phyloP scores from a whole-genome alignment of 2,888 invertebrate genomes.

The Tethea ocularis region DNA sequence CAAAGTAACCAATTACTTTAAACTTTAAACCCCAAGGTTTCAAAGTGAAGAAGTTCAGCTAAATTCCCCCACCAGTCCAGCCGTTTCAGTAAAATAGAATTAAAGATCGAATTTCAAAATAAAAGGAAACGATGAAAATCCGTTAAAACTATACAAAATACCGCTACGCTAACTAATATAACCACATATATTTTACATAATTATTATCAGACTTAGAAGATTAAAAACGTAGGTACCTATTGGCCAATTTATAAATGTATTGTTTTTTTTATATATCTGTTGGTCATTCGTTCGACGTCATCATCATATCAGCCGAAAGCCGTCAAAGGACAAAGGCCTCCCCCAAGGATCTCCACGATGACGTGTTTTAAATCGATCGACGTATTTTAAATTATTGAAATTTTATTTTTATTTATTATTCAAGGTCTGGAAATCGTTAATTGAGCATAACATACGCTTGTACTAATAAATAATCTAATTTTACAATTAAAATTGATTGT shows the following conservation, averaged over 20 bases:
- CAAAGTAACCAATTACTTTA: too few relatives aligned
- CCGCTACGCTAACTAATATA: neutral
- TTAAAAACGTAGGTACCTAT: neutral
- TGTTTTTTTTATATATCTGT: conserved; percentile 39
- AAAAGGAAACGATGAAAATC: neutral
- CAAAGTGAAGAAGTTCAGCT: too few relatives aligned
- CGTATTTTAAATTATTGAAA: too few relatives aligned
- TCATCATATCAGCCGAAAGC: too few relatives aligned
- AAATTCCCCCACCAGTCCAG: neutral
- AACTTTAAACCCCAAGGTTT: too few relatives aligned
- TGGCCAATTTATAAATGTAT: neutral
- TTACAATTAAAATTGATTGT: neutral
- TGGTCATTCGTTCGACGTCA: conserved; percentile 25
- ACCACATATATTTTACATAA: neutral
- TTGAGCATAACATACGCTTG: conserved; percentile 1
- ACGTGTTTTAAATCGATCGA: too few relatives aligned
- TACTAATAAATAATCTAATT: neutral
- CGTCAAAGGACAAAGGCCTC: too few relatives aligned
- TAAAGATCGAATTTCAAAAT: neutral
- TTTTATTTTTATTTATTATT: too few relatives aligned
- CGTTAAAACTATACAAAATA: neutral
- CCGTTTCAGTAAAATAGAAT: neutral
- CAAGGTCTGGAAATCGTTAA: neutral
- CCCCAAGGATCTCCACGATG: too few relatives aligned
- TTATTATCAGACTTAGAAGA: neutral